Conservation (phyloP, 2,797 vertebrate genomes). For the Onychomys arenicola region DNA sequence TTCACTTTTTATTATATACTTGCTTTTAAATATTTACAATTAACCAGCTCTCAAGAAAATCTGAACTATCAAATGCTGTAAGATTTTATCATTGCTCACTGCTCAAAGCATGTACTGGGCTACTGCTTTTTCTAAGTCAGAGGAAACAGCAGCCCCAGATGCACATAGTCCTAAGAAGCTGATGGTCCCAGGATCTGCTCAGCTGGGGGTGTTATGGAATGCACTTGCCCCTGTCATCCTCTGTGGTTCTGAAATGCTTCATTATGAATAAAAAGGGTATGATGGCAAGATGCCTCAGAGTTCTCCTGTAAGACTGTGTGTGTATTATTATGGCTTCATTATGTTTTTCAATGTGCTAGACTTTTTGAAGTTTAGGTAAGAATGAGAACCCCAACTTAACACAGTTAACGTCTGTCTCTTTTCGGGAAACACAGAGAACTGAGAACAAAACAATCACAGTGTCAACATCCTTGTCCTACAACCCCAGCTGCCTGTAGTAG, state of each 20-base stretch:
- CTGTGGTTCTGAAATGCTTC: not conserved
- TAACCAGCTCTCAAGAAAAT: slow-evolving; percentile 38
- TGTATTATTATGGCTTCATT: not conserved
- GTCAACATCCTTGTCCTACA: not conserved
- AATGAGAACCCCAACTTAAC: not conserved
- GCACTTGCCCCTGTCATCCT: not conserved
- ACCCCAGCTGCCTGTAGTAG: not conserved
- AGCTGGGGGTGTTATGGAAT: not conserved
- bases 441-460: not conserved
- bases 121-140: not conserved
- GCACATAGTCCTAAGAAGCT: not conserved
- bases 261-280: slow-evolving; percentile 16
- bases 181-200: not conserved
- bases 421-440: not conserved
- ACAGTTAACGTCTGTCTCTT: not conserved
- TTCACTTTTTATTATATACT: not conserved
- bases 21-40: slow-evolving; percentile 58
- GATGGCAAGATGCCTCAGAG: slow-evolving; percentile 4
- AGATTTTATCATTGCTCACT: not conserved
- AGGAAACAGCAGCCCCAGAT: slow-evolving; percentile 10
- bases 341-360: slow-evolving; percentile 19
- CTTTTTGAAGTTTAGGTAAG: slow-evolving; percentile 41
- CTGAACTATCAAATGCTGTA: not conserved
- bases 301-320: slow-evolving; percentile 23
- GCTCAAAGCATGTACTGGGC: not conserved